These are phyloP conservation scores for Pseudocheirus occidentalis DNA, from an alignment of 2,797 vertebrate genomes.

Conservation along the genomic window DNA sequence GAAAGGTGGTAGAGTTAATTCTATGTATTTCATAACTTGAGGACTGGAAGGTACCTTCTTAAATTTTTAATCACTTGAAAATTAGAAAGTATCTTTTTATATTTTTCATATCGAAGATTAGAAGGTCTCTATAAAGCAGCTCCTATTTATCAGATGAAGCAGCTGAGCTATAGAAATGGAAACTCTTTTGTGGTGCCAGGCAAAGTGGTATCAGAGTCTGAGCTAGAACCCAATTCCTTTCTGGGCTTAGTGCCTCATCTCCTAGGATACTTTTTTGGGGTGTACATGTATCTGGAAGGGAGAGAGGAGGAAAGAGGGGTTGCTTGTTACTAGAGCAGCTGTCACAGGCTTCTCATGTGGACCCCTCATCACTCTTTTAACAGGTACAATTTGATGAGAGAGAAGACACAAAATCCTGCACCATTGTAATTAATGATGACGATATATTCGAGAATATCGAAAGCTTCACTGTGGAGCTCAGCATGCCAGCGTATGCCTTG, in stretches of 20 bases:
- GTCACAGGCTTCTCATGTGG: no score
- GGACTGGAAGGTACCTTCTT: not conserved
- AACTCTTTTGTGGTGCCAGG: not conserved
- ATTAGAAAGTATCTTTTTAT: not conserved
- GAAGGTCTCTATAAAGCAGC: not conserved
- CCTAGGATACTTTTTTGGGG: not conserved
- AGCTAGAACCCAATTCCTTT: not conserved
- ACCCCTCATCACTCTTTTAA: not conserved
- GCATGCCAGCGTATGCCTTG: constrained; percentile 95
- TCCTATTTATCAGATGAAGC: not conserved
- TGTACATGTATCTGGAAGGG: not conserved
- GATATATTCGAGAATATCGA: constrained; percentile 91
- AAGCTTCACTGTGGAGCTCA: constrained; percentile 94
- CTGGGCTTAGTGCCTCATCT: not conserved
- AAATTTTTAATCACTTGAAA: not conserved
- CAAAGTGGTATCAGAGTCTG: not conserved
- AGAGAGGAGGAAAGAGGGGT: rapidly evolving
- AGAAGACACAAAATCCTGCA: constrained; percentile 95
- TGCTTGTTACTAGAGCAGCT: not conserved
- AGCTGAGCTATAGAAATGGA: not conserved
- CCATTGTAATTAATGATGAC: constrained; percentile 92
- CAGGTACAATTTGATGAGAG: constrained; percentile 98
- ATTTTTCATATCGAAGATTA: not conserved
- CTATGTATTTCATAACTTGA: not conserved
- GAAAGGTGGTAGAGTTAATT: not conserved